phyloP scores from a whole-genome alignment of 2,113 vertebrate genomes.

The Cyanoderma ruficeps region DNA sequence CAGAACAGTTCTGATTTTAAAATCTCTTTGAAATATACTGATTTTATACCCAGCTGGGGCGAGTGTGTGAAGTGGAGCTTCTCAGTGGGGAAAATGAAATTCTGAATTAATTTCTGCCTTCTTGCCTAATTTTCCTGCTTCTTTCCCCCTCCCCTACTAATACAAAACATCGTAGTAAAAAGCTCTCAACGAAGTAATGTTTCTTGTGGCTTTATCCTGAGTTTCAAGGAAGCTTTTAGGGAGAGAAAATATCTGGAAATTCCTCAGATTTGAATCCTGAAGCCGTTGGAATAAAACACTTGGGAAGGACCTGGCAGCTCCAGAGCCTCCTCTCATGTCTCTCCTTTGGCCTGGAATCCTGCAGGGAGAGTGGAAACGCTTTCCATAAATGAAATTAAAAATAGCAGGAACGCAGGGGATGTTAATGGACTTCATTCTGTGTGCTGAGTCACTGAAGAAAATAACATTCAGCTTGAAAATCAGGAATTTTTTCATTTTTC shows the following conservation, averaged over 20 bases:
- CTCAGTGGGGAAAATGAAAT: neutral
- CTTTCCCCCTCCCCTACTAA: neutral
- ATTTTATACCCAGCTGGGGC: neutral
- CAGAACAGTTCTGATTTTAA: neutral
- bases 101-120: neutral
- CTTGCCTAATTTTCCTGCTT: neutral
- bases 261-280: neutral
- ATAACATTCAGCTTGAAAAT: neutral
- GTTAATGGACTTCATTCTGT: neutral
- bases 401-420: neutral
- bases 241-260: neutral
- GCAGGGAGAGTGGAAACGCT: neutral
- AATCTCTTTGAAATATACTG: neutral
- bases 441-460: conserved; percentile 7
- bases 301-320: neutral
- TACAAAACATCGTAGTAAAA: neutral
- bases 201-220: neutral
- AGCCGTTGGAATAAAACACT: neutral
- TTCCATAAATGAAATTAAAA: neutral
- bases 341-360: neutral
- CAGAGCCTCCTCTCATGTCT: neutral
- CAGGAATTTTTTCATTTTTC: neutral
- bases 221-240: neutral
- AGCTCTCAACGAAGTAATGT: neutral
- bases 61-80: neutral